Evolutionary conservation across 2,797 vertebrate species (phyloP).

Genomic region (Gobionotothen gibberifrons): DNA sequence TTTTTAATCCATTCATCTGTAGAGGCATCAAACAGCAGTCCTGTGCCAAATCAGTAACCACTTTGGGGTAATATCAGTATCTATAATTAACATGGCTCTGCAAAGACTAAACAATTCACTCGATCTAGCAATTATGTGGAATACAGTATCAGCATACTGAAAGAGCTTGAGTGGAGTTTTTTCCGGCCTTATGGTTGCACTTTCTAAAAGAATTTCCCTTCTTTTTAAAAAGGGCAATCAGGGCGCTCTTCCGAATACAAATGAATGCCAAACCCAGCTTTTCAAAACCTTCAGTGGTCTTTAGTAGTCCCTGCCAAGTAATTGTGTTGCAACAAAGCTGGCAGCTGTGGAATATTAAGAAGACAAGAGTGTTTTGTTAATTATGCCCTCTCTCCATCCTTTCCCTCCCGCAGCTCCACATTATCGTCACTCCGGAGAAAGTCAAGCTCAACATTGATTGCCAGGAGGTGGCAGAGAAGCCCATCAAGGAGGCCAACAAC

Average conservation of each 20-base stretch:
- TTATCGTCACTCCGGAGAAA: conserved; percentile 91
- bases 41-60: conserved; percentile 55
- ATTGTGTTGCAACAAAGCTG: conserved; percentile 50
- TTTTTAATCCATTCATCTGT: conserved; percentile 51
- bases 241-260: conserved; percentile 44
- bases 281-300: conserved; percentile 38
- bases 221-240: conserved; percentile 43
- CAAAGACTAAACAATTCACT: conserved; percentile 62
- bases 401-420: conserved; percentile 89
- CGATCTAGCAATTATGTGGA: conserved; percentile 50
- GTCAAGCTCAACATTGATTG: conserved; percentile 96
- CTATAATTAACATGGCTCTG: conserved; percentile 66
- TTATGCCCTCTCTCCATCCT: conserved; percentile 34
- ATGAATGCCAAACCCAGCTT: conserved; percentile 50
- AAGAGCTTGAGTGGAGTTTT: conserved; percentile 52
- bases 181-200: conserved; percentile 43
- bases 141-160: conserved; percentile 40
- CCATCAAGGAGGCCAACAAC: conserved; percentile 93
- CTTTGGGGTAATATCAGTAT: conserved; percentile 56
- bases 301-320: conserved; percentile 43
- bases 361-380: conserved; percentile 55
- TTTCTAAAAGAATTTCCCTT: conserved; percentile 42
- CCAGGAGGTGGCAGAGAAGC: conserved; percentile 94
- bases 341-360: conserved; percentile 24
- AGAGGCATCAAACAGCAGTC: conserved; percentile 59